phyloP scores from a whole-genome alignment of 1,140 invertebrate genomes.

The Halyomorpha halys region DNA sequence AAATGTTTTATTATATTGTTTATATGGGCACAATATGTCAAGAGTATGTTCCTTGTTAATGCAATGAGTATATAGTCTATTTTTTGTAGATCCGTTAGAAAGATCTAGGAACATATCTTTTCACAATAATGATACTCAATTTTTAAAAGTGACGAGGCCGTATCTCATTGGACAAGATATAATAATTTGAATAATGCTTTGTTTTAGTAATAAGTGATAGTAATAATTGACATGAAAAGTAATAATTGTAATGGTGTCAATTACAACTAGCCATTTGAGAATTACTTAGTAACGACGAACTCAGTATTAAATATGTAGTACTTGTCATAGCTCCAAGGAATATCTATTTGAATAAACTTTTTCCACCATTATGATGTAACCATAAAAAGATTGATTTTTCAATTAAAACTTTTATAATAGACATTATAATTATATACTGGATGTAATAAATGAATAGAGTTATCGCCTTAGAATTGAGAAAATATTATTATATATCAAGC shows the following conservation, averaged over 20 bases:
- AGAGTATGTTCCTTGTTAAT: constrained; percentile 27
- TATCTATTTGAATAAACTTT: too few relatives aligned
- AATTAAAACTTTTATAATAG: constrained; percentile 9
- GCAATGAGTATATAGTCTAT: constrained; percentile 26
- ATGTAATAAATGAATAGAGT: neutral
- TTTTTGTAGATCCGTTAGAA: constrained; percentile 28
- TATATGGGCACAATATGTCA: constrained; percentile 19
- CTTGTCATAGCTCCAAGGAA: constrained; percentile 17
- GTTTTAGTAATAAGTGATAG: neutral
- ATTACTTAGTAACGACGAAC: neutral
- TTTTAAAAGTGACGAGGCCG: too few relatives aligned
- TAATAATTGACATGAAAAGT: constrained; percentile 22
- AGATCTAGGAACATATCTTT: constrained; percentile 27
- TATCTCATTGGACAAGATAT: neutral
- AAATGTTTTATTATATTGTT: too few relatives aligned
- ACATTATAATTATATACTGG: neutral
- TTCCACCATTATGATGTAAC: neutral
- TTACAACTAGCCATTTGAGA: constrained; percentile 15
- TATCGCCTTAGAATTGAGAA: neutral
- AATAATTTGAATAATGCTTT: constrained; percentile 4
- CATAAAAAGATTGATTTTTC: constrained; percentile 1
- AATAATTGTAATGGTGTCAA: constrained; percentile 20
- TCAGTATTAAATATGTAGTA: constrained; percentile 20
- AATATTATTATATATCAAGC: constrained; percentile 2
- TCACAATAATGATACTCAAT: too few relatives aligned